These are phyloP conservation scores for Poecilobothrus nobilitatus DNA, from an alignment of 2,888 invertebrate genomes.

Conservation along the genomic window DNA sequence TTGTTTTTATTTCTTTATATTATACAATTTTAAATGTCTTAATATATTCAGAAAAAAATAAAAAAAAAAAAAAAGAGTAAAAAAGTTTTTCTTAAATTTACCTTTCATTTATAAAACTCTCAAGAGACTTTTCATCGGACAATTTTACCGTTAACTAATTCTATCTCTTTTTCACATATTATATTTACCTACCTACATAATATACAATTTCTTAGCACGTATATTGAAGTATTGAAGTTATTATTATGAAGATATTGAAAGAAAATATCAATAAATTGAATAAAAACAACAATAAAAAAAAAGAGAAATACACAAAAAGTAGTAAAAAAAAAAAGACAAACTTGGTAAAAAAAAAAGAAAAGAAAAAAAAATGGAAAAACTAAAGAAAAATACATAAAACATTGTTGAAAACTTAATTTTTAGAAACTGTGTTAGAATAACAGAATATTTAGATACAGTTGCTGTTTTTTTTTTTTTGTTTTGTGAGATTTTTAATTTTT, in stretches of 20 bases:
- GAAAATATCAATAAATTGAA: not conserved
- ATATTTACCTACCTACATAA: too few species aligned
- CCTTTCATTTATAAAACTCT: not conserved
- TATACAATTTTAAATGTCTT: not conserved
- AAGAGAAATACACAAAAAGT: not conserved
- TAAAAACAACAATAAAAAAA: not conserved
- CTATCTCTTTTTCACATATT: not conserved
- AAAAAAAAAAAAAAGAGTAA: too few species aligned
- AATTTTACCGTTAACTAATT: conserved; percentile 2
- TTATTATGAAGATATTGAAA: not conserved
- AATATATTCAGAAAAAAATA: not conserved
- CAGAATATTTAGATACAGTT: not conserved
- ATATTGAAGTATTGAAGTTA: not conserved
- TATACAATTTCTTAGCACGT: not conserved
- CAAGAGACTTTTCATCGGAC: not conserved
- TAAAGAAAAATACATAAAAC: not conserved
- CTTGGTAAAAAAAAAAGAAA: too few species aligned
- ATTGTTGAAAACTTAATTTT: not conserved
- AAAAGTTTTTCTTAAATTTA: not conserved
- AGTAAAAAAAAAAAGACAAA: too few species aligned
- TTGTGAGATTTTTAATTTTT: not conserved
- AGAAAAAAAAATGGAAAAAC: too few species aligned
- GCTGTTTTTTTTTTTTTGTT: not conserved
- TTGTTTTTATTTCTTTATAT: not conserved
- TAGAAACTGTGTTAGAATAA: not conserved